phyloP scores from a whole-genome alignment of 2,797 vertebrate genomes.

The Crocodylus rhombifer region DNA sequence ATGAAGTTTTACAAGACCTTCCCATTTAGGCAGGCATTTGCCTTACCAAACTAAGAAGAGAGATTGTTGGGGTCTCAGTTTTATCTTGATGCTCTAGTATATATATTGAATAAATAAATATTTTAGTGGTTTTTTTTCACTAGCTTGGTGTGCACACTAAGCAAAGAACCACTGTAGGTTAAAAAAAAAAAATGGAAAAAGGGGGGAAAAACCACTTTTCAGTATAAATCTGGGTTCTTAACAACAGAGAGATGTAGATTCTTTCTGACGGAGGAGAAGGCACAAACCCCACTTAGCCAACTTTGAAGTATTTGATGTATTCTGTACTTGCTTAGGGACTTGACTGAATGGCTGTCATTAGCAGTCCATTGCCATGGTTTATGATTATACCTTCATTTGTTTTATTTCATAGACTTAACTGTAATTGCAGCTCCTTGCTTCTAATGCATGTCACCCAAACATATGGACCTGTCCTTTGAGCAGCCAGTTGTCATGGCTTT shows the following conservation, averaged over 20 bases:
- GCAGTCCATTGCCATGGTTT: background rate
- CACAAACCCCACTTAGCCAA: background rate
- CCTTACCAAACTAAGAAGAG: too few relatives aligned
- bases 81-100: background rate
- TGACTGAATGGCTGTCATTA: background rate
- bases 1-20: too few relatives aligned
- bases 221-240: background rate
- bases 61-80: background rate
- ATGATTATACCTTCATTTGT: background rate
- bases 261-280: background rate
- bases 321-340: background rate
- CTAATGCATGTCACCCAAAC: conserved; percentile 1
- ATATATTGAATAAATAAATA: background rate
- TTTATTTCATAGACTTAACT: background rate
- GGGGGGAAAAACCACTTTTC: too few relatives aligned
- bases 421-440: conserved; percentile 25
- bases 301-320: background rate
- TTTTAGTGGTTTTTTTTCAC: too few relatives aligned
- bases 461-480: background rate
- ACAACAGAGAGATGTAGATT: background rate
- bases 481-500: background rate
- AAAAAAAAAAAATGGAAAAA: background rate
- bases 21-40: too few relatives aligned
- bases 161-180: background rate
- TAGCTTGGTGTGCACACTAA: background rate